A percentile compares a stretch with the other conserved stretches of the same genome.
Evolutionary conservation across 2,888 invertebrate genomes (phyloP).

Genomic region (Calameuta pallipes): DNA sequence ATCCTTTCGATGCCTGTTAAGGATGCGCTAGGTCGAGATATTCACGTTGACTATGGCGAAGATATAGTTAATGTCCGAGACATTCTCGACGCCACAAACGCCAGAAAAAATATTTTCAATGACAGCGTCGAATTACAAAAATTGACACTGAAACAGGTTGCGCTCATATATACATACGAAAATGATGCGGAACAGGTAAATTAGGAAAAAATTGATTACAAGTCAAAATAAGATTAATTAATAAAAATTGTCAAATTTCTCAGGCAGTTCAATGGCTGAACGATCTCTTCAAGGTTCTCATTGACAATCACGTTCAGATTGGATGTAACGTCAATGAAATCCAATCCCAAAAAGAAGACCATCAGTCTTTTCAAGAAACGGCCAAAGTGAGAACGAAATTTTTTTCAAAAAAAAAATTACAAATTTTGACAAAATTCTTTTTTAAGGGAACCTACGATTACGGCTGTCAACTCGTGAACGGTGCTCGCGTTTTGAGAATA

Average conservation of each 20-base stretch:
- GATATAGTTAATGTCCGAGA: conserved; percentile 80
- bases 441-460: conserved; percentile 83
- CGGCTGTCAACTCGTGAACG: conserved; percentile 81
- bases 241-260: neutral
- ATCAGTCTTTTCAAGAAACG: conserved; percentile 81
- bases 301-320: conserved; percentile 77
- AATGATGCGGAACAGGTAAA: conserved; percentile 77
- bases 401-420: conserved; percentile 1
- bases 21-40: conserved; percentile 79
- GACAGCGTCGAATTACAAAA: conserved; percentile 82
- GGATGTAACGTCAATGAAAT: conserved; percentile 81
- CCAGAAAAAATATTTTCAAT: conserved; percentile 77
- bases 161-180: conserved; percentile 81
- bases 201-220: neutral
- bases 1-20: conserved; percentile 83
- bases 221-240: neutral
- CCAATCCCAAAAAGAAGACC: conserved; percentile 79
- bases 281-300: conserved; percentile 79
- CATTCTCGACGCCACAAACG: conserved; percentile 76
- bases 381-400: conserved; percentile 72
- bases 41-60: conserved; percentile 76
- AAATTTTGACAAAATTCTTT: conserved; percentile 5
- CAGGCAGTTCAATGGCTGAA: conserved; percentile 81
- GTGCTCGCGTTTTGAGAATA: conserved; percentile 78
- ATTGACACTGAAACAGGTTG: conserved; percentile 81